A percentile compares a stretch with the other conserved stretches of the same genome.
Evolutionary conservation across 2,113 vertebrate species (phyloP).

Genomic region (Antigone vipio): DNA sequence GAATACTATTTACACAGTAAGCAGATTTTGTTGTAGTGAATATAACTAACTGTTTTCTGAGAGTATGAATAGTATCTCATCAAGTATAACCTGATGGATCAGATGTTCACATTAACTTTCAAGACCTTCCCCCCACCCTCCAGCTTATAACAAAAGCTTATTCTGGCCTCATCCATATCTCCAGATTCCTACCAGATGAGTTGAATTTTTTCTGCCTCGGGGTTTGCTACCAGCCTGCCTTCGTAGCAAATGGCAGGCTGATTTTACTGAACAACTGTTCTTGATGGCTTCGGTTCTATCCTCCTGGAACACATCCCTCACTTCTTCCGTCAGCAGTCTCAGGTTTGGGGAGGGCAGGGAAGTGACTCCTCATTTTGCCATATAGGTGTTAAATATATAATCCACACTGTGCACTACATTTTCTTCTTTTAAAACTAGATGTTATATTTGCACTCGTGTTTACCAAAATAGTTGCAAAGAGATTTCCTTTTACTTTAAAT

Average conservation of each 20-base stretch:
- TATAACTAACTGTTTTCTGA: neutral
- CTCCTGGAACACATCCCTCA: neutral
- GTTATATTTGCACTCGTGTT: neutral
- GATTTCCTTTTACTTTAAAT: neutral
- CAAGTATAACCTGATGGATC: neutral
- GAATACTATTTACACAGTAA: neutral
- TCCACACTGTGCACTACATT: neutral
- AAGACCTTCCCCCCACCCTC: neutral
- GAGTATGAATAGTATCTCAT: neutral
- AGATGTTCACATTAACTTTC: neutral
- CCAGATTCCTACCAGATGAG: neutral
- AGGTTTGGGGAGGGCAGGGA: neutral
- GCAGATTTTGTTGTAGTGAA: neutral
- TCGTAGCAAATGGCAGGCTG: neutral
- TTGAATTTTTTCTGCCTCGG: neutral
- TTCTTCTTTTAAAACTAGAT: neutral
- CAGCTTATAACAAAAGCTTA: neutral
- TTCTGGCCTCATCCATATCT: neutral
- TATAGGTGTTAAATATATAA: neutral
- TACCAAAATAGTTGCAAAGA: neutral
- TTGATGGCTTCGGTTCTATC: neutral
- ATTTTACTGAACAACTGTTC: neutral
- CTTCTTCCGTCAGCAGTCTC: neutral
- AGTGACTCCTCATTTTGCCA: neutral
- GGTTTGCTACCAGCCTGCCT: neutral